Conservation (phyloP, 1,140 invertebrate species). For the Onthophagus taurus region DNA sequence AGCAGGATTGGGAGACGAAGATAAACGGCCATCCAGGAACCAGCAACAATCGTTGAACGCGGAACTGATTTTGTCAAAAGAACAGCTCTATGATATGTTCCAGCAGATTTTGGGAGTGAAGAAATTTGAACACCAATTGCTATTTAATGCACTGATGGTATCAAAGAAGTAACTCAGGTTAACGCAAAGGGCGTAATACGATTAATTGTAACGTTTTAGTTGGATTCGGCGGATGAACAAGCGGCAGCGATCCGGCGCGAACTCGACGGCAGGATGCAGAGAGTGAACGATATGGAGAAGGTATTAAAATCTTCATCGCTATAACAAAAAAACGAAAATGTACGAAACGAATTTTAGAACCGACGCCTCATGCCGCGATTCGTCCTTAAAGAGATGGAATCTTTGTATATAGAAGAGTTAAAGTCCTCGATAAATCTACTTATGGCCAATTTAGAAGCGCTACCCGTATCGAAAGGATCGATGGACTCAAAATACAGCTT, state of each 20-base stretch:
- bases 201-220: slow-evolving; percentile 42
- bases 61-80: slow-evolving; percentile 88
- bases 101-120: slow-evolving; percentile 97
- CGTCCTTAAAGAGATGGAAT: slow-evolving; percentile 99
- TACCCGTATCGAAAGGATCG: slow-evolving; percentile 95
- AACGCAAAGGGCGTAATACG: background rate
- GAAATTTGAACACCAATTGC: slow-evolving; percentile 99
- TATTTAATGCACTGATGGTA: slow-evolving; percentile 97
- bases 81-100: slow-evolving; percentile 99
- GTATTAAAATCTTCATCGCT: slow-evolving; percentile 44
- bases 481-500: slow-evolving; percentile 96
- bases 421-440: slow-evolving; percentile 95
- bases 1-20: slow-evolving; percentile 62
- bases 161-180: slow-evolving; percentile 21
- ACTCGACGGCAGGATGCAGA: slow-evolving; percentile 93
- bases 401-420: slow-evolving; percentile 95
- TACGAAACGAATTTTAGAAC: slow-evolving; percentile 55
- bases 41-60: slow-evolving; percentile 84
- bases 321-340: too few relatives aligned
- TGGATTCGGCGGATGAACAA: slow-evolving; percentile 99
- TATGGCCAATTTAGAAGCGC: slow-evolving; percentile 97
- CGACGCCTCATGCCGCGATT: slow-evolving; percentile 97
- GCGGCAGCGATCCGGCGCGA: slow-evolving; percentile 98
- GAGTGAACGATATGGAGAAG: slow-evolving; percentile 94
- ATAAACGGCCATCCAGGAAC: slow-evolving; percentile 74